Percentiles rank a stretch among this genome's conserved stretches.
Conservation (phyloP, 2,888 invertebrate genomes). For the Artemia sinica region DNA sequence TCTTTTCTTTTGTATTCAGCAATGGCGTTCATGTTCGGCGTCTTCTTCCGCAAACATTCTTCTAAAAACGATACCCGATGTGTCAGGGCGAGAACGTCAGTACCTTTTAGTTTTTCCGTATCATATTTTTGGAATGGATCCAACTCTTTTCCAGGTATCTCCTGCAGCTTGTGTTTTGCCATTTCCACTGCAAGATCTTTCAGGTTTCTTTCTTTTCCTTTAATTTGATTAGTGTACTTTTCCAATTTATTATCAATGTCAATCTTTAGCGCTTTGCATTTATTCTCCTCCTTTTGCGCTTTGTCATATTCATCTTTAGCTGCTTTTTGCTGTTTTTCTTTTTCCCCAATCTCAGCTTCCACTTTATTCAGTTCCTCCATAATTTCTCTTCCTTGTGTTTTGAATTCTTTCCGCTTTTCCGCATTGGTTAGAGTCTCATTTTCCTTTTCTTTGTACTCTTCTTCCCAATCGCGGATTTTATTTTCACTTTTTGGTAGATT, state of each 20-base stretch:
- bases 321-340: constrained; percentile 26
- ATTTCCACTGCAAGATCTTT: constrained; percentile 30
- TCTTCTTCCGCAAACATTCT: background rate
- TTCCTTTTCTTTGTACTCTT: background rate
- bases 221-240: constrained; percentile 30
- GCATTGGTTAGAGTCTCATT: background rate
- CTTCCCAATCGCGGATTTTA: constrained; percentile 3
- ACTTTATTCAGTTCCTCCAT: constrained; percentile 28
- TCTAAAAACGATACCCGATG: background rate
- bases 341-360: constrained; percentile 38
- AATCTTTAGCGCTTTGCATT: constrained; percentile 48
- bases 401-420: constrained; percentile 18
- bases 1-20: constrained; percentile 32
- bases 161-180: constrained; percentile 40
- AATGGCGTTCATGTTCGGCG: constrained; percentile 32
- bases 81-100: background rate
- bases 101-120: constrained; percentile 45
- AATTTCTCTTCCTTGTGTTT: constrained; percentile 22
- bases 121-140: constrained; percentile 40
- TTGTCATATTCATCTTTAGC: constrained; percentile 46
- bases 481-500: constrained; percentile 12
- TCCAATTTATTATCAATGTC: constrained; percentile 55
- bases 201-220: constrained; percentile 31
- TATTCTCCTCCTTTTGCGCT: constrained; percentile 45
- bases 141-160: constrained; percentile 40